Base-by-base conservation (phyloP, 2,888 invertebrate species). In the Nysson spinosus region DNA sequence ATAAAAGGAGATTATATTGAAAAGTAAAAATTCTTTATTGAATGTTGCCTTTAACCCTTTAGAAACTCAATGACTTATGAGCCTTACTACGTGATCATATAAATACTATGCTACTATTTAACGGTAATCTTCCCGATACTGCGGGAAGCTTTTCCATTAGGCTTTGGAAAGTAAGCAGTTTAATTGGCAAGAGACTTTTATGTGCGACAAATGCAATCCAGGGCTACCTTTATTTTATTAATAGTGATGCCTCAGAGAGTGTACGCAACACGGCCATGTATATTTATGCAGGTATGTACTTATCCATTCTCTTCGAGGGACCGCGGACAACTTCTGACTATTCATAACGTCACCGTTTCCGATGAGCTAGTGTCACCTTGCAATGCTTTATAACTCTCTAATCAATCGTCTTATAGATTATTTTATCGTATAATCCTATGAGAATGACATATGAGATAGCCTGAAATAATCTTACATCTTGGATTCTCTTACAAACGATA, bases 221-320 rank as follows among this genome's bases (percentile, higher is more conserved):
- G 56, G 60, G 65, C 62, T 70, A 60, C 63, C 72, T 72, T 72
- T 79, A 80, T 82, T 81, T 83, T 83, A 83, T 83, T 83, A 83
- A 83, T 81, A 83, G 83, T 79, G 79, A 80, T 82, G 78, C 77
- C 79, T 81, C 79, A 72, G 72, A 57, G 75, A 47, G 67, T 71
- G 57, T 55, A 74, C 72, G 73, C 71, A 77, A 77, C 62, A 63
- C 55, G 47, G 66, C 42, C 72, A 69, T 73, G 78, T 81, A 79
- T 80, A 82, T 80, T 82, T 80, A 78, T 78, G 79, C 74, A 63
- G 64, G 75, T 71, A 72, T 55, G 62, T 62, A 71, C 60, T 79
- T 79, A 83, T 82, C 80, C 77, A 77, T 82, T 81, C 75, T 74
- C 73, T 72, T 73, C 76, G 72, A 72, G 72, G 72, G 68, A 60